Evolutionary conservation across 2,888 invertebrate species (phyloP).

Genomic region (Caprella mutica): DNA sequence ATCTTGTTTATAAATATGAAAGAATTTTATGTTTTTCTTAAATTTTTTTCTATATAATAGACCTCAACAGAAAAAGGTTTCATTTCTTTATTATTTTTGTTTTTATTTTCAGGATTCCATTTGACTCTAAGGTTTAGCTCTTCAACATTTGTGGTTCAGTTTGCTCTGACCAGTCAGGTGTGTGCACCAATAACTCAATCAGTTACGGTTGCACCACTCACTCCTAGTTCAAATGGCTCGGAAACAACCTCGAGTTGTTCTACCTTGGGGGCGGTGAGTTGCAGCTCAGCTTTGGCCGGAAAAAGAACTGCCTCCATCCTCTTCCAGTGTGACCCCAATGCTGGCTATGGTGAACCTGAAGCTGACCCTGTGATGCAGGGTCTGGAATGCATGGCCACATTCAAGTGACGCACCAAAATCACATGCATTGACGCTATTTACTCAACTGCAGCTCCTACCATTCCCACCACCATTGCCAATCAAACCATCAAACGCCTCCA

Average conservation of each 20-base stretch:
- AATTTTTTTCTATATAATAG: too few relatives aligned
- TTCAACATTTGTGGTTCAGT: slow-evolving; percentile 25
- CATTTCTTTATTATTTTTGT: too few relatives aligned
- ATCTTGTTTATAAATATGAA: too few relatives aligned
- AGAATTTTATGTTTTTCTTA: too few relatives aligned
- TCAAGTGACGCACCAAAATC: slow-evolving; percentile 26
- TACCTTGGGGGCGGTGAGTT: slow-evolving; percentile 17
- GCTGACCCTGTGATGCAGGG: slow-evolving; percentile 24
- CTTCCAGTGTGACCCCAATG: slow-evolving; percentile 26
- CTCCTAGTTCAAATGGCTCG: slow-evolving; percentile 19
- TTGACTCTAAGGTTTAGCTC: slow-evolving; percentile 3
- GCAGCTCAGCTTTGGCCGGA: slow-evolving; percentile 11
- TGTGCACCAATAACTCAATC: slow-evolving; percentile 13
- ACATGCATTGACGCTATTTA: slow-evolving; percentile 28
- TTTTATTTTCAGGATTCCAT: too few relatives aligned
- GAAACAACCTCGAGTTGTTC: slow-evolving; percentile 8
- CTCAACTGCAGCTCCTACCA: neutral
- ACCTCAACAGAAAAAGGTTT: too few relatives aligned
- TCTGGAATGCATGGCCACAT: slow-evolving; percentile 15
- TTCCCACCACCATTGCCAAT: neutral
- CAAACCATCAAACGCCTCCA: neutral
- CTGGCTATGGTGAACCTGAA: slow-evolving; percentile 23
- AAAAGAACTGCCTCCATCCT: slow-evolving; percentile 14
- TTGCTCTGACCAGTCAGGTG: slow-evolving; percentile 16
- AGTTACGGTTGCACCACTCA: slow-evolving; percentile 20